Base-by-base conservation (phyloP, 2,797 vertebrate genomes). In the Aselliscus stoliczkanus region DNA sequence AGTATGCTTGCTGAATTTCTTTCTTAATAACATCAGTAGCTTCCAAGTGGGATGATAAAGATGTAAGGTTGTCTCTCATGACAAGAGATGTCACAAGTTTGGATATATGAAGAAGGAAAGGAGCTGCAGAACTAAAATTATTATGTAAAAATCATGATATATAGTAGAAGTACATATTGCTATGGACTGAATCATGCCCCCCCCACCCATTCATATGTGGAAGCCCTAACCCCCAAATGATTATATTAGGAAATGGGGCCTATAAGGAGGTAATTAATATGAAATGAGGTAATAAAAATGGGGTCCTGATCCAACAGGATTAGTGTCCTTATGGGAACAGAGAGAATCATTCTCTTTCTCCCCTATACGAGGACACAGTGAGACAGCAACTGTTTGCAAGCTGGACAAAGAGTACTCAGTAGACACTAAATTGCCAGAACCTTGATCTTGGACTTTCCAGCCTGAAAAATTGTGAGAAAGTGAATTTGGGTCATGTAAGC, bases 161-260 rank as follows among this genome's bases (percentile, higher is more conserved):
- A 0, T 20, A 20, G 25, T 27, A 31, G 6, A 23, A 21, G n/a
- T 10, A 18, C 42, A 15, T 12, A 0, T 17, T 27, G 8, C n/a
- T 50, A 4, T 52, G 14, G 23, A 15, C 1, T 50, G 34, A 29
- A 44, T 12, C 1, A 0, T 9, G n/a, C 2, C 6, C 12, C 18
- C 3, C 12, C 18, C 3, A 9, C 42, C 21, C 1, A n/a, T 39
- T 14, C 8, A 9, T 21, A 9, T 12, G 0, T 18, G 15, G 62
- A 25, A 42, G 31, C 54, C 29, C 13, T 18, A 2, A 44, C 17
- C 14, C 47, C 6, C 15, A 13, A 2, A 15, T 20, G 23, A 23
- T 50, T 64, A 20, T 20, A 9, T 47, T 60, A 75, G 44, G 50
- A 84, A 50, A 21, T 25, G n/a, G 21, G 27, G 9, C 42, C 37